These are phyloP conservation scores for Staurois parvus DNA, from an alignment of 2,797 vertebrate genomes.

Conservation along the genomic window DNA sequence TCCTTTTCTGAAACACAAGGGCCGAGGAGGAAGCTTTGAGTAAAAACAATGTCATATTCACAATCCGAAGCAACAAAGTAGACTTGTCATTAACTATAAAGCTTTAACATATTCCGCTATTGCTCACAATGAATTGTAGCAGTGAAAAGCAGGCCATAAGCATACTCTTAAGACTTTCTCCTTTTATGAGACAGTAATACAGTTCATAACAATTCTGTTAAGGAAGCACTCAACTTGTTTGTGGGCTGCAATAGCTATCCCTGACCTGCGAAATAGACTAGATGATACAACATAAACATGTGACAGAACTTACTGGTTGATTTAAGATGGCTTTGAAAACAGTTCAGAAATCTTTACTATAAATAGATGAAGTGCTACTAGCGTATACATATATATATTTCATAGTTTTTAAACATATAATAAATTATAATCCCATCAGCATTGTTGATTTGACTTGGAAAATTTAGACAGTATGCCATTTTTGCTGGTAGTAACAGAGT, in stretches of 20 bases:
- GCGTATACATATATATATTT: neutral
- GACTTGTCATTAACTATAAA: neutral
- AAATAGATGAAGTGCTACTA: neutral
- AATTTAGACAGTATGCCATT: neutral
- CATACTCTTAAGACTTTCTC: conserved; percentile 32
- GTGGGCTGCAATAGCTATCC: neutral
- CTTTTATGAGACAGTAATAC: conserved; percentile 41
- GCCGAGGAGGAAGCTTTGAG: neutral
- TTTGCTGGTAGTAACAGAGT: neutral
- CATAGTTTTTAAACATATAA: neutral
- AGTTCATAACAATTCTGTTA: conserved; percentile 33
- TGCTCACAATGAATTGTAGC: conserved; percentile 45
- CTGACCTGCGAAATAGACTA: conserved; percentile 22
- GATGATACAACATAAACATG: conserved; percentile 10
- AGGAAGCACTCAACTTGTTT: conserved; percentile 35
- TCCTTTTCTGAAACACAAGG: neutral
- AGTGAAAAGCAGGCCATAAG: conserved; percentile 32
- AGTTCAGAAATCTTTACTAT: neutral
- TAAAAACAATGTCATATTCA: neutral
- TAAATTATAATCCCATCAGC: neutral
- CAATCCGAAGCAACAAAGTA: neutral
- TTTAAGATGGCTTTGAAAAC: conserved; percentile 8
- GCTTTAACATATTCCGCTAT: conserved; percentile 4
- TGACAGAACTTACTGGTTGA: conserved; percentile 8
- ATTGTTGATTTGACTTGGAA: neutral